Base-by-base conservation (phyloP, 2,113 vertebrate species). In the Periophthalmodon schlosseri region DNA sequence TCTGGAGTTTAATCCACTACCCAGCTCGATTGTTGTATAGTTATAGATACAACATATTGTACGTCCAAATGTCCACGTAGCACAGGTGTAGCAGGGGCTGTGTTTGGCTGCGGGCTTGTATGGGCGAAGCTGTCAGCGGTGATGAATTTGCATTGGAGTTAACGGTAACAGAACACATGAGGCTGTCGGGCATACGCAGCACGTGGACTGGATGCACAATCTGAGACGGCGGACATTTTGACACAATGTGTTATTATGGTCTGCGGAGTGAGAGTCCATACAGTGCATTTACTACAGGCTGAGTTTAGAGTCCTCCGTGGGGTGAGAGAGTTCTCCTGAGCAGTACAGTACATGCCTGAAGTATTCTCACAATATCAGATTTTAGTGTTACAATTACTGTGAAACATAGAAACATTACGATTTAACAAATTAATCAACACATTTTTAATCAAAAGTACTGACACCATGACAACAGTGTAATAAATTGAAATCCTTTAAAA, bases 261-360 rank as follows among this genome's bases (percentile, higher is more conserved):
- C 24, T 76, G 67, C 75, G 50, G 57, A 28, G 72, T 56, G n/a
- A 75, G 60, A 70, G 77, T 73, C 78, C 72, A 68, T 75, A 82
- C 50, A 70, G 81, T 78, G 2, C 6, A 18, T 3, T 44, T 44
- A 44, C 39, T 44, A 52, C 4, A 52, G 50, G 50, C 13, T 44
- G 39, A 10, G 39, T 44, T 44, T 44, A 44, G 39, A 10, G 39
- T 9, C 1, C 28, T 28, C 28, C 28, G 9, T 44, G 10, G 8
- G 9, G 8, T 44, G 8, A 44, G 1, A 44, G 39, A 10, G 10
- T 44, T 2, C 39, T 44, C 39, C 39, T 44, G 39, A 44, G 39
- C 39, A 2, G 39, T 10, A 44, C 39, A 44, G 39, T 11, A 44
- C 39, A 44, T 10, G 39, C 39, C 39, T 44, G 8, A 44, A 10